These are phyloP conservation scores for Meta bourneti DNA, from an alignment of 2,888 invertebrate species.

Conservation along the genomic window DNA sequence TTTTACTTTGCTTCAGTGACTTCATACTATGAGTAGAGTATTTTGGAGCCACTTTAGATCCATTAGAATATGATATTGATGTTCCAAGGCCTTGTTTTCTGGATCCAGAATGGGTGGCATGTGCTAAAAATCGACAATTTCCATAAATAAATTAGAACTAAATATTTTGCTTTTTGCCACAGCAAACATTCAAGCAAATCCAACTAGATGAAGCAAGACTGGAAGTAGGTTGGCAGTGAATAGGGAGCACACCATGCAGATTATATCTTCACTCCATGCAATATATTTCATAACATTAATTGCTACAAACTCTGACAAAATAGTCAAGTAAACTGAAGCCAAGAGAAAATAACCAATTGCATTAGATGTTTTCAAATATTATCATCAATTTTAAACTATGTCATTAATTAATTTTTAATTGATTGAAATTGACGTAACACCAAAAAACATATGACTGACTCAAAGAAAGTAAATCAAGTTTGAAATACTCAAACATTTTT, in stretches of 20 bases:
- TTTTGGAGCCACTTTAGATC: background rate
- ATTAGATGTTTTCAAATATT: too few species aligned
- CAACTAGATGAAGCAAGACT: slow-evolving; percentile 36
- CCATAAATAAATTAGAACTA: slow-evolving; percentile 5
- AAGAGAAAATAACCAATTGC: too few species aligned
- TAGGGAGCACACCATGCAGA: slow-evolving; percentile 50
- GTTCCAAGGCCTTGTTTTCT: background rate
- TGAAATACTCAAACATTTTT: too few species aligned
- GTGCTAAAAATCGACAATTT: slow-evolving; percentile 52
- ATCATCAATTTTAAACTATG: too few species aligned
- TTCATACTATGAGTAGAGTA: slow-evolving; percentile 5
- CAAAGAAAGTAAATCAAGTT: too few species aligned
- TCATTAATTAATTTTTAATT: too few species aligned
- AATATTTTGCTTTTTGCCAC: slow-evolving; percentile 1
- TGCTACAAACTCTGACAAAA: background rate
- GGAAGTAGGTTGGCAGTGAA: slow-evolving; percentile 14
- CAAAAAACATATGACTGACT: too few species aligned
- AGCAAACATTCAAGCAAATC: slow-evolving; percentile 25
- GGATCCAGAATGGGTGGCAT: background rate
- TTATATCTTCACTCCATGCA: slow-evolving; percentile 54
- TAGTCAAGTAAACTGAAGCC: too few species aligned
- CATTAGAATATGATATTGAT: background rate
- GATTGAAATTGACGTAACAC: too few species aligned
- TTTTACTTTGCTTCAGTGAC: slow-evolving; percentile 12
- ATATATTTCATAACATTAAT: background rate